These are phyloP conservation scores for Madoqua kirkii DNA, from an alignment of 2,113 vertebrate species.

Conservation along the genomic window DNA sequence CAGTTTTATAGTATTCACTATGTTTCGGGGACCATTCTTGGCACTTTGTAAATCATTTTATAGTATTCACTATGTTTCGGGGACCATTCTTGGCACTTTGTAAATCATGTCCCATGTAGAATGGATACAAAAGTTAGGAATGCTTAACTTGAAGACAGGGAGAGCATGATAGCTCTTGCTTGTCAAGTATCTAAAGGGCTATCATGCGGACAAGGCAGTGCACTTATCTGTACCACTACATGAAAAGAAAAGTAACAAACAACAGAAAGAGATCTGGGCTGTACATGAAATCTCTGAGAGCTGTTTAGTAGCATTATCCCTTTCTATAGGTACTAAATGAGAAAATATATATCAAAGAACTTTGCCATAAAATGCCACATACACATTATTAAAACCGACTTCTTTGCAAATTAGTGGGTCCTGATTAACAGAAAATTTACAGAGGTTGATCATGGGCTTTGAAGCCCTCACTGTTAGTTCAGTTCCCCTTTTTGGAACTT, in stretches of 20 bases:
- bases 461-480: background rate
- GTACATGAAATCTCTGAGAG: background rate
- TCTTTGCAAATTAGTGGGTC: background rate
- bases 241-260: background rate
- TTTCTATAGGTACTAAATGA: background rate
- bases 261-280: background rate
- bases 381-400: background rate
- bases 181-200: conserved; percentile 6
- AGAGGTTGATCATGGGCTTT: background rate
- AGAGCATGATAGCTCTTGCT: background rate
- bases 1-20: background rate
- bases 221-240: background rate
- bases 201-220: background rate
- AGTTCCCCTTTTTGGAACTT: background rate
- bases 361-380: background rate
- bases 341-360: background rate
- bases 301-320: background rate
- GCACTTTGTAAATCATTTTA: background rate
- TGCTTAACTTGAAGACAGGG: background rate
- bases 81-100: background rate
- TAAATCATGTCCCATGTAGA: background rate
- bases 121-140: background rate
- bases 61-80: background rate
- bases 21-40: background rate
- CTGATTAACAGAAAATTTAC: background rate